Conservation (phyloP, 2,888 invertebrate species). For the Cabera pusaria region DNA sequence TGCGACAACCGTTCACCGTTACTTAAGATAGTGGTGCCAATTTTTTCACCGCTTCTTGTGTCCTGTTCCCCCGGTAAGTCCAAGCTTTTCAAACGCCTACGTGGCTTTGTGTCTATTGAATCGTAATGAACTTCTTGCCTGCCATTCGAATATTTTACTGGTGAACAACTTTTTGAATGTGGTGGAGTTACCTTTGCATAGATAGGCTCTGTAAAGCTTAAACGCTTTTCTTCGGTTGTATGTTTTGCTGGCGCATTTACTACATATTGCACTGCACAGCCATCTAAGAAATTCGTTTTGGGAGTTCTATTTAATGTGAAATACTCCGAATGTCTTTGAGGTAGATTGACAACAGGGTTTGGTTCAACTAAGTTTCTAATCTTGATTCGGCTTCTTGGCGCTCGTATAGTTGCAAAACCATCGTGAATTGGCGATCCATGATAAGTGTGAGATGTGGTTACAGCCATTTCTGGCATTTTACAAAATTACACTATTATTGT, state of each 20-base stretch:
- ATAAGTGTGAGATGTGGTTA: constrained; percentile 70
- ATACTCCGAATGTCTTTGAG: constrained; percentile 78
- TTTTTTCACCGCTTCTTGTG: constrained; percentile 58
- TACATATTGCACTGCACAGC: constrained; percentile 67
- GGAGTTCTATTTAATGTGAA: constrained; percentile 74
- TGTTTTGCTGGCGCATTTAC: constrained; percentile 47
- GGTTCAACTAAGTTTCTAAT: constrained; percentile 75
- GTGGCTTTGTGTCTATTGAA: constrained; percentile 77
- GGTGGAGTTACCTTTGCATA: constrained; percentile 76
- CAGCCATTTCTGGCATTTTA: constrained; percentile 58
- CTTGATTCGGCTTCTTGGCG: constrained; percentile 80
- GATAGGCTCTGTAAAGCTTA: constrained; percentile 74
- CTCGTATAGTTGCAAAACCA: constrained; percentile 93
- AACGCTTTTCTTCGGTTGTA: constrained; percentile 49
- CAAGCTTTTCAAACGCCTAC: constrained; percentile 72
- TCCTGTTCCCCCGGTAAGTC: constrained; percentile 63
- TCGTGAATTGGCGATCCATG: constrained; percentile 88
- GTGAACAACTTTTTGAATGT: constrained; percentile 64
- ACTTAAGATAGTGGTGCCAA: constrained; percentile 56
- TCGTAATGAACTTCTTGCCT: constrained; percentile 72
- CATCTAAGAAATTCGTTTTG: constrained; percentile 70
- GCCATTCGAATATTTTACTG: constrained; percentile 58
- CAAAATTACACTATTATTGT: constrained; percentile 31
- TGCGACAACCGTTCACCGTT: constrained; percentile 69
- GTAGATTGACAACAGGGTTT: constrained; percentile 66